phyloP scores from a whole-genome alignment of 2,113 vertebrate genomes.

The Centrocercus urophasianus region DNA sequence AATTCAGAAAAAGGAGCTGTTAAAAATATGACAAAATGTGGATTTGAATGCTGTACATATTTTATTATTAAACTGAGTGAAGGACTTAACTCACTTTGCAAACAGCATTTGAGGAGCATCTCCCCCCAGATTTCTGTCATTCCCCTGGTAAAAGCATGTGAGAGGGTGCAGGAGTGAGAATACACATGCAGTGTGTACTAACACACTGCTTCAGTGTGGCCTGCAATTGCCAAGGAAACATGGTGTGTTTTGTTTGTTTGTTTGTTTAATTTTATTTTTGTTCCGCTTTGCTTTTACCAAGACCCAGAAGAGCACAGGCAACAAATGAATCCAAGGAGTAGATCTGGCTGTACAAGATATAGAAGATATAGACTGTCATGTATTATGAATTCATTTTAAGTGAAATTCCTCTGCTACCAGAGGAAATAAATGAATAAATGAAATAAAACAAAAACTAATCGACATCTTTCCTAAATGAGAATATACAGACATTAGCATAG shows the following conservation, averaged over 20 bases:
- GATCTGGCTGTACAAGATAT: not conserved
- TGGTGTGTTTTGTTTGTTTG: rapidly evolving
- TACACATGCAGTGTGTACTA: not conserved
- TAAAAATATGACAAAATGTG: not conserved
- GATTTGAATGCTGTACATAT: not conserved
- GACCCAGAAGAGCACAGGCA: not conserved
- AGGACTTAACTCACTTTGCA: not conserved
- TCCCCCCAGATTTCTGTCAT: not conserved
- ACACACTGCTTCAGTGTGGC: not conserved
- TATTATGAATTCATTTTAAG: not conserved
- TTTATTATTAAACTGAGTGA: not conserved
- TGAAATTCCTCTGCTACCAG: not conserved
- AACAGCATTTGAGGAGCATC: not conserved
- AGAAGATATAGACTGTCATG: not conserved
- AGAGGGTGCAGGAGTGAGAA: not conserved
- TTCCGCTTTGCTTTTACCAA: not conserved
- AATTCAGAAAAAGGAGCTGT: not conserved
- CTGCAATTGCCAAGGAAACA: not conserved
- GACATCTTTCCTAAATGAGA: not conserved
- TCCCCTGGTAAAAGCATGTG: not conserved
- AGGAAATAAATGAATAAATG: not conserved
- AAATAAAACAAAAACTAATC: not conserved
- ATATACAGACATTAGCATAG: not conserved
- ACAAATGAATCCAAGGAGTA: not conserved
- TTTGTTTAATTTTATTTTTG: not conserved